Percentiles rank a stretch among this genome's conserved stretches.
Conservation (phyloP, 23 tunicate genomes). For the Halocynthia aurantium region DNA sequence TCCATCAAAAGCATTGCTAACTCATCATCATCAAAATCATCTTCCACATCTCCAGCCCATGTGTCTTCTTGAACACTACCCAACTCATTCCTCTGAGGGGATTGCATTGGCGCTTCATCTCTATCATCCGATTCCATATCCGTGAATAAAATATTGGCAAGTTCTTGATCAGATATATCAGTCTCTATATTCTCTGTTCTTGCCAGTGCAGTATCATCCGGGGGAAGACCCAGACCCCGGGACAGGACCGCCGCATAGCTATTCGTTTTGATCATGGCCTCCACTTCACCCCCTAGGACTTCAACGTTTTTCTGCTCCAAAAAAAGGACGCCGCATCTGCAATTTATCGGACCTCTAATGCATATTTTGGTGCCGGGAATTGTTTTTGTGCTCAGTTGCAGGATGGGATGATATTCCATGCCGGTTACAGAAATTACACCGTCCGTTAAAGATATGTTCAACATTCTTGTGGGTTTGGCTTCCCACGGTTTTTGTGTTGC, state of each 20-base stretch:
- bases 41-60: neutral
- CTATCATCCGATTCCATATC: too few relatives aligned
- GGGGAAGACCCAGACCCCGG: constrained; percentile 31
- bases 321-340: constrained; percentile 65
- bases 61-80: neutral
- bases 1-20: constrained; percentile 2
- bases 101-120: neutral
- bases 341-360: constrained; percentile 64
- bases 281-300: constrained; percentile 82
- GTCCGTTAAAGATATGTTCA: constrained; percentile 70
- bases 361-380: constrained; percentile 59
- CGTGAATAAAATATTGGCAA: too few relatives aligned
- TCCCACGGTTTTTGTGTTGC: constrained; percentile 85
- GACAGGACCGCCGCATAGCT: constrained; percentile 40
- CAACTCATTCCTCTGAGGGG: neutral
- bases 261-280: constrained; percentile 25
- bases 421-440: constrained; percentile 50
- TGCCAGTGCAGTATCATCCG: neutral
- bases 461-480: constrained; percentile 50
- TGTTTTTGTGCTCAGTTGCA: constrained; percentile 25
- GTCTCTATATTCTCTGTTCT: neutral
- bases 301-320: constrained; percentile 36
- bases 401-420: constrained; percentile 49
- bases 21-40: constrained; percentile 17
- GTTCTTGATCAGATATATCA: neutral